These are phyloP conservation scores for Sialia sialis DNA, from an alignment of 2,113 vertebrate genomes.

Conservation along the genomic window DNA sequence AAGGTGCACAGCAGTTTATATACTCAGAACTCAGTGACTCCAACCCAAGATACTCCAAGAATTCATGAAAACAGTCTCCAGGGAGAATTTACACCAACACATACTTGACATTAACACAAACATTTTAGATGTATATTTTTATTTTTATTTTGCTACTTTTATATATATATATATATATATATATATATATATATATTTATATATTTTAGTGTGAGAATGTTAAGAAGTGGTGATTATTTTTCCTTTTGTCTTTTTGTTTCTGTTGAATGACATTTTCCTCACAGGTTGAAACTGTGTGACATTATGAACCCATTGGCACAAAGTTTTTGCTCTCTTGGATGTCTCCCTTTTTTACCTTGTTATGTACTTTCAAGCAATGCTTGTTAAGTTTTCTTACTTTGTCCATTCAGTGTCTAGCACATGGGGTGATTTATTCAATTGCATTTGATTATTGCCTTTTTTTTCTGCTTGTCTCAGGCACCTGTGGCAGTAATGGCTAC, in stretches of 20 bases:
- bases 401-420: neutral
- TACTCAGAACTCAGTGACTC: neutral
- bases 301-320: neutral
- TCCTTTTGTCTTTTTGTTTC: neutral
- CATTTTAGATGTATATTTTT: neutral
- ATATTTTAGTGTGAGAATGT: neutral
- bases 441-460: neutral
- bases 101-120: neutral
- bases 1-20: neutral
- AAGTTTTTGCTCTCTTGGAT: neutral
- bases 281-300: neutral
- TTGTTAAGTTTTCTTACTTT: neutral
- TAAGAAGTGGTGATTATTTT: neutral
- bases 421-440: neutral
- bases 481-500: slow-evolving; percentile 27
- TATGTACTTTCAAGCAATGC: neutral
- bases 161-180: too few species aligned
- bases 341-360: neutral
- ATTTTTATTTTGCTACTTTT: neutral
- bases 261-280: neutral
- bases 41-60: neutral
- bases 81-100: neutral
- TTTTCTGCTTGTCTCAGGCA: slow-evolving; percentile 2
- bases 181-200: too few species aligned
- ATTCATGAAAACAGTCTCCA: neutral